These are phyloP conservation scores for Drosophila fungiperda DNA, from an alignment of 2,888 invertebrate genomes.

Conservation along the genomic window DNA sequence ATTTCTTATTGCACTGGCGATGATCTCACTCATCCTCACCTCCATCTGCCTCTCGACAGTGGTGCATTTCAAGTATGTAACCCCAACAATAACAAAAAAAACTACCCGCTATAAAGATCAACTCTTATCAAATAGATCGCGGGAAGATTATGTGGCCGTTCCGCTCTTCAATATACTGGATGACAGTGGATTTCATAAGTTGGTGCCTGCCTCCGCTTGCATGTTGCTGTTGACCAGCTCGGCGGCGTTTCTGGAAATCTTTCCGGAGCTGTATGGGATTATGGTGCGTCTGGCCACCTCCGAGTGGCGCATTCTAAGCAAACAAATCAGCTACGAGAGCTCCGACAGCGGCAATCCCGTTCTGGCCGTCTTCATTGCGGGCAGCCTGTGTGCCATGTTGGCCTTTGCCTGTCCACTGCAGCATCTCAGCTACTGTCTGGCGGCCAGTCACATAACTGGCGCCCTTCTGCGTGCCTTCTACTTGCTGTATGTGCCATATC, in stretches of 20 bases:
- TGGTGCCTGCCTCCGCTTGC: conserved; percentile 86
- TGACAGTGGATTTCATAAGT: conserved; percentile 86
- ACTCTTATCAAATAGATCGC: conserved; percentile 57
- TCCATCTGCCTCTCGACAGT: conserved; percentile 84
- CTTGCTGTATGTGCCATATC: conserved; percentile 83
- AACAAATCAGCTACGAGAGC: conserved; percentile 86
- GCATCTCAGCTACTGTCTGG: conserved; percentile 85
- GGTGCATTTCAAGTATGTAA: conserved; percentile 81
- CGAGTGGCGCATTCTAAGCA: conserved; percentile 87
- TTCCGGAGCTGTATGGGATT: conserved; percentile 86
- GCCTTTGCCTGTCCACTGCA: conserved; percentile 87
- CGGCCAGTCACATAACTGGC: conserved; percentile 83
- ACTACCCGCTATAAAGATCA: neutral
- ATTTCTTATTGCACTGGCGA: conserved; percentile 72
- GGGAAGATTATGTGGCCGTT: conserved; percentile 83
- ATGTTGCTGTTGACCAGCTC: conserved; percentile 86
- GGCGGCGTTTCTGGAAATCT: conserved; percentile 86
- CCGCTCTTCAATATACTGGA: conserved; percentile 86
- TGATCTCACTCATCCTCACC: conserved; percentile 79
- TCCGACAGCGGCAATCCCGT: conserved; percentile 87
- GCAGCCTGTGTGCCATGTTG: conserved; percentile 86
- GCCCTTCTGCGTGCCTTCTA: conserved; percentile 83
- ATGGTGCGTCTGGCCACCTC: conserved; percentile 86
- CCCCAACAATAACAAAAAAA: neutral
- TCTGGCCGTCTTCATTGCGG: conserved; percentile 86